phyloP scores from a whole-genome alignment of 2,888 invertebrate species.

The Cordilura impudica region DNA sequence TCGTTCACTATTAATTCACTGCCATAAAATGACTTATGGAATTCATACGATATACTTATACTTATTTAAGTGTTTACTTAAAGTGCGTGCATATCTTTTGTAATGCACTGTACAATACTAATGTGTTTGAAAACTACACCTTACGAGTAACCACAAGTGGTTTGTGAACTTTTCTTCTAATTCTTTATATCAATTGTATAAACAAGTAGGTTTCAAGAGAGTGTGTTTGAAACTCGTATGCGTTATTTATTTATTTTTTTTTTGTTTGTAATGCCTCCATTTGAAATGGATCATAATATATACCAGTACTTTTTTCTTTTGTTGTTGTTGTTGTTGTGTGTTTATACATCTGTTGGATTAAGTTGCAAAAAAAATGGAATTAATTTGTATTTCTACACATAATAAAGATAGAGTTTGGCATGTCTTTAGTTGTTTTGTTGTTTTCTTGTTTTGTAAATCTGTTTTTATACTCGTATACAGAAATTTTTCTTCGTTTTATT shows the following conservation, averaged over 20 bases:
- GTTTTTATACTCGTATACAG: background rate
- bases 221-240: background rate
- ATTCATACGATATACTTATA: too few species aligned
- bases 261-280: background rate
- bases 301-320: constrained; percentile 13
- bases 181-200: background rate
- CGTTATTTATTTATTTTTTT: background rate
- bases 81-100: background rate
- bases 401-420: background rate
- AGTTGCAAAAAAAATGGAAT: background rate
- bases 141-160: background rate
- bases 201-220: constrained; percentile 33
- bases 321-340: background rate
- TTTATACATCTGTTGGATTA: constrained; percentile 25
- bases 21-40: too few species aligned
- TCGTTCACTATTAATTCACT: too few species aligned
- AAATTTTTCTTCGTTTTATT: constrained; percentile 2
- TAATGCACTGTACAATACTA: background rate
- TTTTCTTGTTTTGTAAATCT: background rate
- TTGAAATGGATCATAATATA: constrained; percentile 26
- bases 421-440: background rate
- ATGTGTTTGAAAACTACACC: background rate
- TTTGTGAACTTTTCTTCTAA: background rate
- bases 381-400: background rate
- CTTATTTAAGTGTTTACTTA: too few species aligned